phyloP scores from a whole-genome alignment of 2,888 invertebrate genomes.

The Drosophila histrio region DNA sequence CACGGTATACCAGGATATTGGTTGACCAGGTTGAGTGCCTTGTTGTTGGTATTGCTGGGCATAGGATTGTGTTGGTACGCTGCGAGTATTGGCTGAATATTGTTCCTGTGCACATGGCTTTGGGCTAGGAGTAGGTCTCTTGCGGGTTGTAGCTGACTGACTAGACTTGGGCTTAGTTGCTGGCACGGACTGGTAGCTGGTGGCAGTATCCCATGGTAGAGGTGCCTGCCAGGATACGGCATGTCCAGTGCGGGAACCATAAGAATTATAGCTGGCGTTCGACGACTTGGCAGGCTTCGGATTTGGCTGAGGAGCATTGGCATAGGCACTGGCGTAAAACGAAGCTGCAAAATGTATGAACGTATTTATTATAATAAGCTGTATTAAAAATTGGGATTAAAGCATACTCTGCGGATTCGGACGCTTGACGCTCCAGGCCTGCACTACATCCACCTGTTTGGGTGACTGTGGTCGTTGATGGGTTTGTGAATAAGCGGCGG shows the following conservation, averaged over 20 bases:
- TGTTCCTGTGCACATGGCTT: neutral
- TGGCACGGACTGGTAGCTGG: neutral
- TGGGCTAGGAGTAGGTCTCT: neutral
- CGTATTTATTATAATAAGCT: neutral
- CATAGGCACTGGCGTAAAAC: slow-evolving; percentile 29
- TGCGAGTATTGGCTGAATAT: neutral
- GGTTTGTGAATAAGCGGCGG: neutral
- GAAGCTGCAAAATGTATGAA: neutral
- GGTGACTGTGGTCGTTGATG: neutral
- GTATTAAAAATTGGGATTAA: neutral
- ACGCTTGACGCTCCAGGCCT: slow-evolving; percentile 32
- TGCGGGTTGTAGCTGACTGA: neutral
- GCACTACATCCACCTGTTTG: slow-evolving; percentile 28
- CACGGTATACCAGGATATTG: slow-evolving; percentile 37
- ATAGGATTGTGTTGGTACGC: slow-evolving; percentile 8
- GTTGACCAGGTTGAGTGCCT: neutral
- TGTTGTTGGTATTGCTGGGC: slow-evolving; percentile 18
- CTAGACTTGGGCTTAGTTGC: neutral
- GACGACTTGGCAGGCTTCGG: neutral
- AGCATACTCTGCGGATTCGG: slow-evolving; percentile 37
- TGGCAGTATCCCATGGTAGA: slow-evolving; percentile 58
- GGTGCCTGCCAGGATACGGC: slow-evolving; percentile 44
- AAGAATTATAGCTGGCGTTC: slow-evolving; percentile 2
- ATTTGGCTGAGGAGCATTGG: slow-evolving; percentile 25
- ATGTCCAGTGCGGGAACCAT: neutral